Base-by-base conservation (phyloP, 1,140 invertebrate genomes). In the Lineus longissimus region DNA sequence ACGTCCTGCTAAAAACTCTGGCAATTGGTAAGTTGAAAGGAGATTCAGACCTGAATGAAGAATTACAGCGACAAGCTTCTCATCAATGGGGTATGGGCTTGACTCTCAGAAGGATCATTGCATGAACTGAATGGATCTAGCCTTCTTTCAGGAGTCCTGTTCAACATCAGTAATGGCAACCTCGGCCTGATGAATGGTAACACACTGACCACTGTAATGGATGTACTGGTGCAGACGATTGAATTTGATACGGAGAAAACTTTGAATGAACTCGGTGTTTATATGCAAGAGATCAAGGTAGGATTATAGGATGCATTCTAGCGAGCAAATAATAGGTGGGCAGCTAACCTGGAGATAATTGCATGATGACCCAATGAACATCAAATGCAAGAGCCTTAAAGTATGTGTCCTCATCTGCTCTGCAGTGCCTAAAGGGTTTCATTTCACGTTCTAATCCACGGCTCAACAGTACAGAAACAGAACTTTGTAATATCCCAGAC, bases 1-100 rank as follows among this genome's bases (percentile, higher is more conserved):
- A 67, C 13, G 27, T 65, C n/a, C 59, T 72, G 30, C 55, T 72
- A 7, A 61, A 55, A 40, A 47, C 41, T 31, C 55, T 72, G 57
- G 66, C 67, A 17, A 59, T 69, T 40, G 68, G 70, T 70, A 63
- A 59, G 60, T 43, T 40, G 11, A 22, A 2, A n/a, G n/a, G n/a
- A n/a, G n/a, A n/a, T n/a, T n/a, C n/a, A n/a, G n/a, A n/a, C n/a
- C n/a, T n/a, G n/a, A n/a, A n/a, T n/a, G n/a, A n/a, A n/a, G n/a
- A n/a, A n/a, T n/a, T n/a, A n/a, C n/a, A n/a, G n/a, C n/a, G n/a
- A n/a, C n/a, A n/a, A n/a, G n/a, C n/a, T n/a, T n/a, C n/a, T n/a
- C n/a, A n/a, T n/a, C n/a, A n/a, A n/a, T n/a, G n/a, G n/a, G n/a
- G n/a, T n/a, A n/a, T n/a, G n/a, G n/a, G n/a, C n/a, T n/a, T n/a